These are phyloP conservation scores for Bolborhynchus lineola DNA, from an alignment of 2,113 vertebrate genomes.

Conservation along the genomic window DNA sequence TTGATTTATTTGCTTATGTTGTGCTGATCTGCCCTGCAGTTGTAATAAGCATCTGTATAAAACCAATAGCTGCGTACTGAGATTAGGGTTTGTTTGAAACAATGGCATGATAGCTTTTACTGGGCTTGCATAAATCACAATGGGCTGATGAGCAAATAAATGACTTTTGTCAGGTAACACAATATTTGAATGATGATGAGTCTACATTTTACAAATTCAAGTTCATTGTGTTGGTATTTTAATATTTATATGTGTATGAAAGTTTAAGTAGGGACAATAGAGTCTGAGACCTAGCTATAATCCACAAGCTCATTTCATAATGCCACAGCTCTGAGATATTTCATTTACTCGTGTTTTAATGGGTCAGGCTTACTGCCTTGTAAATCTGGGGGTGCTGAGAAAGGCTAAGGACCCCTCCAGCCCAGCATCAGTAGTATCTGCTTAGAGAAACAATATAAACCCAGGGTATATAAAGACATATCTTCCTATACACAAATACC, in stretches of 20 bases:
- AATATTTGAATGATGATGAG: neutral
- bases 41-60: neutral
- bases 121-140: neutral
- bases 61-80: neutral
- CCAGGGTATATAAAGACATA: neutral
- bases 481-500: neutral
- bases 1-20: neutral
- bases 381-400: neutral
- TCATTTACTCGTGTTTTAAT: neutral
- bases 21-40: neutral
- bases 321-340: neutral
- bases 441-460: neutral
- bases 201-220: neutral
- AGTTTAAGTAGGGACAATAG: neutral
- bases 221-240: neutral
- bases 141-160: neutral
- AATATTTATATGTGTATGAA: neutral
- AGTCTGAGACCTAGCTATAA: neutral
- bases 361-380: neutral
- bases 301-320: neutral
- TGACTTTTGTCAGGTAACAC: neutral
- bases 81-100: neutral
- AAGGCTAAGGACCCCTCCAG: neutral
- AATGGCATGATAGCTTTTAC: neutral
- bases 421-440: neutral